These are phyloP conservation scores for Laticauda colubrina DNA, from an alignment of 2,113 vertebrate species.

Conservation along the genomic window DNA sequence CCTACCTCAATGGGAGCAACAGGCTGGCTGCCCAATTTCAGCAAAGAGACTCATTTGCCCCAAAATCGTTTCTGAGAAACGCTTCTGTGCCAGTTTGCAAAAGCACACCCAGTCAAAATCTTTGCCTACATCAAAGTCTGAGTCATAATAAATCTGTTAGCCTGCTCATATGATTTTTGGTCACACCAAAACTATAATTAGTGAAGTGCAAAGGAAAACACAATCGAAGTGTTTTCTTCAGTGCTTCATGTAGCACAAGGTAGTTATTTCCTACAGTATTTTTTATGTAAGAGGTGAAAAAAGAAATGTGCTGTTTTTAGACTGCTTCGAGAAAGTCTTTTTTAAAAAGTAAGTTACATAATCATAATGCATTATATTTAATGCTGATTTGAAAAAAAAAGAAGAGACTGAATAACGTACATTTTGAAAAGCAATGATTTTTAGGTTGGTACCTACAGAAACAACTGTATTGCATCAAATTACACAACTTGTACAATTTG, in stretches of 20 bases:
- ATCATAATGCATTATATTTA: not conserved
- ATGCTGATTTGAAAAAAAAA: not conserved
- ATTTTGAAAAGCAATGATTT: not conserved
- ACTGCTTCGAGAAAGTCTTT: too few relatives aligned
- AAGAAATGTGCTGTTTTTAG: not conserved
- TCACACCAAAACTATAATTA: constrained; percentile 22
- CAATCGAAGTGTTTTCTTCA: not conserved
- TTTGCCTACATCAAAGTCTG: constrained; percentile 40
- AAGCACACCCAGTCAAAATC: constrained; percentile 23
- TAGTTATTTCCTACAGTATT: not conserved
- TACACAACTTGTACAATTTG: not conserved
- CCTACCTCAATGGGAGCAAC: not conserved
- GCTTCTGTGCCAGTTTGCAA: constrained; percentile 28
- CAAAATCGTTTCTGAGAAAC: constrained; percentile 44
- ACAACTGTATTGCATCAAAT: not conserved
- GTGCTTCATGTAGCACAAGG: not conserved
- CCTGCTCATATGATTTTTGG: constrained; percentile 33
- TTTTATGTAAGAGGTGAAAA: not conserved
- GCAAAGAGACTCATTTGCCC: constrained; percentile 46
- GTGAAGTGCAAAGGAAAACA: constrained; percentile 22
- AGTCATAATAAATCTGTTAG: constrained; percentile 49
- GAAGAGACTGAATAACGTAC: not conserved
- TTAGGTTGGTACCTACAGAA: not conserved
- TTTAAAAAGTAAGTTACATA: not conserved
- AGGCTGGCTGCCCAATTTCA: constrained; percentile 24